A percentile compares a stretch with the other conserved stretches of the same genome.
Conservation (phyloP, 2,888 invertebrate species). For the Andrena minutula region DNA sequence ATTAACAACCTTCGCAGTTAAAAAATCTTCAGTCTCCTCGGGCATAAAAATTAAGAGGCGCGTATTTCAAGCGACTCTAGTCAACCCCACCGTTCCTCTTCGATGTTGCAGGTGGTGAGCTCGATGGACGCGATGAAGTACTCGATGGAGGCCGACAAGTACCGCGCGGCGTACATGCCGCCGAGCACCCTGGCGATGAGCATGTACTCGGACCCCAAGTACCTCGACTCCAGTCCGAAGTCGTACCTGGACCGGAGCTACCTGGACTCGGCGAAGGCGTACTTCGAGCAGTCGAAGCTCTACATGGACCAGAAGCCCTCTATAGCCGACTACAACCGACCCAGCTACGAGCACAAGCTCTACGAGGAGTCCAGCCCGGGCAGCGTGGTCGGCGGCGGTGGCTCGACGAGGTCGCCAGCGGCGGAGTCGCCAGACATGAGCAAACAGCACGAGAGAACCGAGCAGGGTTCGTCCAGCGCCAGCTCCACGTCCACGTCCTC, state of each 20-base stretch:
- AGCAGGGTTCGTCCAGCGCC: constrained; percentile 80
- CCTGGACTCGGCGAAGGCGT: constrained; percentile 91
- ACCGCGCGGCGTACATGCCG: constrained; percentile 90
- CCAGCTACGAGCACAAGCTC: constrained; percentile 88
- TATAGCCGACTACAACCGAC: constrained; percentile 89
- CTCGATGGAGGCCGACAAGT: constrained; percentile 92
- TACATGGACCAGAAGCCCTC: constrained; percentile 89
- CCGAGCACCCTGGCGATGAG: constrained; percentile 88
- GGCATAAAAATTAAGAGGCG: background rate
- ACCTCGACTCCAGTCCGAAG: constrained; percentile 87
- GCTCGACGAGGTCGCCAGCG: constrained; percentile 85
- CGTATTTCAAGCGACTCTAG: background rate
- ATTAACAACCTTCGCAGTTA: too few relatives aligned
- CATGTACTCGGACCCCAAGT: constrained; percentile 91
- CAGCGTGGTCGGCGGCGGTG: constrained; percentile 86
- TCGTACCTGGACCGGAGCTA: constrained; percentile 88
- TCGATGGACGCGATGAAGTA: constrained; percentile 93
- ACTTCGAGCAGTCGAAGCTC: constrained; percentile 89
- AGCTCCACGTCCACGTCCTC: constrained; percentile 87
- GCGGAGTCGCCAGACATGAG: constrained; percentile 85
- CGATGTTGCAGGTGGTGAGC: constrained; percentile 89
- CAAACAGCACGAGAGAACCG: constrained; percentile 77
- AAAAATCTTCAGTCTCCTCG: background rate
- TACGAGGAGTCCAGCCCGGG: constrained; percentile 87
- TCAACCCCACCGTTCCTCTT: constrained; percentile 33